These are phyloP conservation scores for Pseudanteris insignis DNA, from an alignment of 2,888 invertebrate genomes.

Conservation along the genomic window DNA sequence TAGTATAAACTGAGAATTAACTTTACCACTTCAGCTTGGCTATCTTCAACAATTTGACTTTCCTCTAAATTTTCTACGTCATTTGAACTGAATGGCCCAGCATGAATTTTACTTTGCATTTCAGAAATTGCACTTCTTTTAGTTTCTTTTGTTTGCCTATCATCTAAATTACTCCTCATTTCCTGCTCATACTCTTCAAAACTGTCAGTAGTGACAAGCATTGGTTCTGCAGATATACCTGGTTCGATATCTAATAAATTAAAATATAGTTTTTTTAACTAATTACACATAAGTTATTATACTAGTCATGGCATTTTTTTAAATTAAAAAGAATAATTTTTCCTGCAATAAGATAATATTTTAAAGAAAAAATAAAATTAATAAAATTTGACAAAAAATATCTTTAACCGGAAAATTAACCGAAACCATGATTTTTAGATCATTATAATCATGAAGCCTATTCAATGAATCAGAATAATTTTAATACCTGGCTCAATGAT, in stretches of 20 bases:
- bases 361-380: no score
- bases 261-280: no score
- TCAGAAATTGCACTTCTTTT: slow-evolving; percentile 71
- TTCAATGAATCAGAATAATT: neutral
- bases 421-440: neutral
- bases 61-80: slow-evolving; percentile 42
- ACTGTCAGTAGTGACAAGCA: slow-evolving; percentile 77
- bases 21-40: slow-evolving; percentile 49
- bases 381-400: neutral
- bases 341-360: no score
- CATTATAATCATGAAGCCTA: neutral
- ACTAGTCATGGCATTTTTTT: no score
- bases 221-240: slow-evolving; percentile 73
- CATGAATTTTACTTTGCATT: slow-evolving; percentile 70
- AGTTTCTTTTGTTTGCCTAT: slow-evolving; percentile 68
- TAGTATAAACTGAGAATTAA: no score
- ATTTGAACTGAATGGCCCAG: slow-evolving; percentile 53
- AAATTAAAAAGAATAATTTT: neutral
- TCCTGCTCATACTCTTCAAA: slow-evolving; percentile 76
- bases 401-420: neutral
- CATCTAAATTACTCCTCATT: slow-evolving; percentile 74
- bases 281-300: no score
- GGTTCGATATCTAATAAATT: slow-evolving; percentile 70
- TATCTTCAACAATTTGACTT: slow-evolving; percentile 44
- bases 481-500: slow-evolving; percentile 53